Percentiles rank a stretch among this genome's conserved stretches.
phyloP scores from a whole-genome alignment of 2,888 invertebrate species.

The Ametastegia equiseti region DNA sequence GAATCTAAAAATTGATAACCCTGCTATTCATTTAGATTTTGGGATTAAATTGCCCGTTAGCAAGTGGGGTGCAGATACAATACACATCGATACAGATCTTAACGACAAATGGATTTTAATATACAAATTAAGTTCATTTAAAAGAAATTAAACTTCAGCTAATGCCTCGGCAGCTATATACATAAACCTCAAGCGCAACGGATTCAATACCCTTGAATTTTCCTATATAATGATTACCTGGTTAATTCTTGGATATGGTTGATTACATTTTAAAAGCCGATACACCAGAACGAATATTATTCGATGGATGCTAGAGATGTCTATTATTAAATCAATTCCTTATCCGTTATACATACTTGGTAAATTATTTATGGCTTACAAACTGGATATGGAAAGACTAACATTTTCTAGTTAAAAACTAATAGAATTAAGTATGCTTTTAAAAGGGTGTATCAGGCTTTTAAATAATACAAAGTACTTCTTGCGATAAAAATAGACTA shows the following conservation, averaged over 20 bases:
- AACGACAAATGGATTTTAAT: slow-evolving; percentile 7
- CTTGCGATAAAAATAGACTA: slow-evolving; percentile 70
- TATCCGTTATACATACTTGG: neutral
- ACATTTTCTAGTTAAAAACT: neutral
- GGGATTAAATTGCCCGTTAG: neutral
- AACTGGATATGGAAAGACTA: neutral
- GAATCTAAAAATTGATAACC: neutral
- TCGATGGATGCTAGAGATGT: neutral
- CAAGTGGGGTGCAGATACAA: slow-evolving; percentile 48
- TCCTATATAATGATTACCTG: slow-evolving; percentile 59
- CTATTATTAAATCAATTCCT: neutral
- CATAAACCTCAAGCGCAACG: slow-evolving; percentile 65
- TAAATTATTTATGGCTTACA: neutral
- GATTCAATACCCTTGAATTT: slow-evolving; percentile 61
- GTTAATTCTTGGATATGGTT: slow-evolving; percentile 69
- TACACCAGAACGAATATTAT: slow-evolving; percentile 17
- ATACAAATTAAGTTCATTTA: slow-evolving; percentile 6
- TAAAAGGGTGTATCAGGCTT: slow-evolving; percentile 55
- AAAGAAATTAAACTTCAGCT: slow-evolving; percentile 56
- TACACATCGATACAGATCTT: slow-evolving; percentile 52
- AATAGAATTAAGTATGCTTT: neutral
- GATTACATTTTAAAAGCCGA: slow-evolving; percentile 54
- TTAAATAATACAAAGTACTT: slow-evolving; percentile 55
- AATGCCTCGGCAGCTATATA: slow-evolving; percentile 65
- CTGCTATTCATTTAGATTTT: slow-evolving; percentile 2